Conservation (phyloP, 2,797 vertebrate genomes). For the Discoglossus pictus region DNA sequence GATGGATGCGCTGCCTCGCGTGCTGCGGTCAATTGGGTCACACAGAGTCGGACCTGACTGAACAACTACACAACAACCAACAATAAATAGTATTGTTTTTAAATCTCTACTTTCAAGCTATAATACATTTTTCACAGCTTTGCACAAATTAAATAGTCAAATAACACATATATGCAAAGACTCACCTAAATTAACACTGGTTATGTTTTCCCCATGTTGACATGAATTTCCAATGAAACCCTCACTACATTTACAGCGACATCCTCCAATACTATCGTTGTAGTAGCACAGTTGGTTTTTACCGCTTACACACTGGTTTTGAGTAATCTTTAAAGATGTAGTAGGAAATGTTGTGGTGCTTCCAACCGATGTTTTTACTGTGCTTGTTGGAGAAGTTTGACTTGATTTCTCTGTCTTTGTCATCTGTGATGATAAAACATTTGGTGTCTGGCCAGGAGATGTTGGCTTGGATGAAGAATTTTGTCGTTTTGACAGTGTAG, state of each 20-base stretch:
- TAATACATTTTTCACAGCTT: too few relatives aligned
- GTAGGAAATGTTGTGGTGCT: neutral
- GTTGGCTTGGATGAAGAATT: too few relatives aligned
- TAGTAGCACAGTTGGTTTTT: neutral
- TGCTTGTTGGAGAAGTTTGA: neutral
- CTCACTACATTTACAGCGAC: constrained; percentile 14
- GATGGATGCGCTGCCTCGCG: too few relatives aligned
- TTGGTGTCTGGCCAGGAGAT: neutral
- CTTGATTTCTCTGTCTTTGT: neutral
- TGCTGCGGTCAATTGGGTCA: too few relatives aligned
- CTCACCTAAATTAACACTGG: constrained; percentile 13
- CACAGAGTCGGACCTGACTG: too few relatives aligned
- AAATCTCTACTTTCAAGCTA: too few relatives aligned
- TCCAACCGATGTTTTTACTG: neutral
- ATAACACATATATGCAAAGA: neutral
- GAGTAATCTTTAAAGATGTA: neutral
- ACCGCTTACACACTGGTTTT: neutral
- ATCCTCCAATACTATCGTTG: neutral
- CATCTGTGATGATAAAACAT: neutral
- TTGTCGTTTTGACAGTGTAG: too few relatives aligned
- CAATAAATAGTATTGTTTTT: too few relatives aligned
- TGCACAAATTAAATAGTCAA: neutral
- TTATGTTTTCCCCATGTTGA: constrained; percentile 28
- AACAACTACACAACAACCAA: too few relatives aligned
- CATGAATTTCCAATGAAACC: neutral